Evolutionary conservation across 2,888 invertebrate genomes (phyloP).

Genomic region (Agonopterix heracliana): DNA sequence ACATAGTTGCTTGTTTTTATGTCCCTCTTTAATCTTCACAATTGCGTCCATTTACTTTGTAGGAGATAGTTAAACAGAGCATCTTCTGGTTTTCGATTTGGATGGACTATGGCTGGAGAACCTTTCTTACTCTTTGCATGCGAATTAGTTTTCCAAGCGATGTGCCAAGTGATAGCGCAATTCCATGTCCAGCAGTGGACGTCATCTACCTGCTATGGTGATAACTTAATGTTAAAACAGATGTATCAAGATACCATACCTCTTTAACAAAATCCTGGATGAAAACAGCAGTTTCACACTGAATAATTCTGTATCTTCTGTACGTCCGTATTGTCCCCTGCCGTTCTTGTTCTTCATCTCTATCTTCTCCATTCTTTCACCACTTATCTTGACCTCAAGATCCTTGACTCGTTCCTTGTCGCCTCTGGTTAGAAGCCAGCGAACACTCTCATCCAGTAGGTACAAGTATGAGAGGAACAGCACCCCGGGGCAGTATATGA

Average conservation of each 20-base stretch:
- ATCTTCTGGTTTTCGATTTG: no score
- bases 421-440: conserved; percentile 79
- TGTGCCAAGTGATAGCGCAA: no score
- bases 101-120: no score
- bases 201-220: no score
- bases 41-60: conserved; percentile 30
- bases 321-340: conserved; percentile 54
- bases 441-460: conserved; percentile 75
- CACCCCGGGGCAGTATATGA: conserved; percentile 76
- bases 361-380: conserved; percentile 77
- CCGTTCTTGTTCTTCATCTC: conserved; percentile 76
- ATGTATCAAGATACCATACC: background rate
- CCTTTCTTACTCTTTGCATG: no score
- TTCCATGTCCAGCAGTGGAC: no score
- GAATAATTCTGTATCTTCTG: conserved; percentile 23
- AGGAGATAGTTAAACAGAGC: no score
- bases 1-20: conserved; percentile 43
- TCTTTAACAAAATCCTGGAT: conserved; percentile 10
- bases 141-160: no score
- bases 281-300: conserved; percentile 18
- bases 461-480: conserved; percentile 76
- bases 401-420: conserved; percentile 52
- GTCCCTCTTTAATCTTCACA: conserved; percentile 32
- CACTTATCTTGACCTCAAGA: conserved; percentile 16
- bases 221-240: no score